Evolutionary conservation across 2,797 vertebrate genomes (phyloP), one percentile per base, ranked within the genome.

Genomic region (Phataginus tricuspis): DNA sequence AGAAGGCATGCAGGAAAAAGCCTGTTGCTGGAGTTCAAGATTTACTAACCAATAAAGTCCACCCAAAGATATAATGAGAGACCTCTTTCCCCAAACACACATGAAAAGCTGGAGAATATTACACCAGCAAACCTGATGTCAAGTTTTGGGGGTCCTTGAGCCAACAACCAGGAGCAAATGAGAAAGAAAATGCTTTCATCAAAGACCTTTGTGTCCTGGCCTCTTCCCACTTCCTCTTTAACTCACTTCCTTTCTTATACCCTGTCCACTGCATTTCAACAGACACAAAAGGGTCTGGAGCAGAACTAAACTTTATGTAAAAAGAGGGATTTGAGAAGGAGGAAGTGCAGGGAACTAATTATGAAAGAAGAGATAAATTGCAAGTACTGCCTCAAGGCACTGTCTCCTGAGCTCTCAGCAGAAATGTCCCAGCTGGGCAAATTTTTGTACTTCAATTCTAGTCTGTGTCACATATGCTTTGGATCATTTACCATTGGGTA

Each of bases 121-220:
- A 59, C 16, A 74, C 18, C 1, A 5, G 31, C 34, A 27, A 71
- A 86, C 53, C 45, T 84, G 59, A 63, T 45, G 34, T 53, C 53
- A 82, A 63, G 57, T 64, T 80, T 77, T 16, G n/a, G 39, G 39
- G 23, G 10, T 91, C 14, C n/a, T 71, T 92, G 86, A 94, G 55
- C 21, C 92, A 95, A 23, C 6, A 42, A 78, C 31, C 14, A 78
- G 39, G 31, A 95, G n/a, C 68, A 86, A 88, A 96, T 64, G 69
- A 90, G 69, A 86, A 85, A 82, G 53, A 86, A 80, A 91, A 59
- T 68, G 12, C 9, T 8, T 66, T 25, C 66, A 39, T 78, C 80
- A n/a, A 84, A 87, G 57, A 31, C 59, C 14, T 92, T 84, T 21
- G n/a, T 61, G 25, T 75, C 45, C 39, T 63, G 59, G 25, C 37